These are phyloP conservation scores for Ctenopoma kingsleyae DNA, from an alignment of 2,797 vertebrate species.

Conservation along the genomic window DNA sequence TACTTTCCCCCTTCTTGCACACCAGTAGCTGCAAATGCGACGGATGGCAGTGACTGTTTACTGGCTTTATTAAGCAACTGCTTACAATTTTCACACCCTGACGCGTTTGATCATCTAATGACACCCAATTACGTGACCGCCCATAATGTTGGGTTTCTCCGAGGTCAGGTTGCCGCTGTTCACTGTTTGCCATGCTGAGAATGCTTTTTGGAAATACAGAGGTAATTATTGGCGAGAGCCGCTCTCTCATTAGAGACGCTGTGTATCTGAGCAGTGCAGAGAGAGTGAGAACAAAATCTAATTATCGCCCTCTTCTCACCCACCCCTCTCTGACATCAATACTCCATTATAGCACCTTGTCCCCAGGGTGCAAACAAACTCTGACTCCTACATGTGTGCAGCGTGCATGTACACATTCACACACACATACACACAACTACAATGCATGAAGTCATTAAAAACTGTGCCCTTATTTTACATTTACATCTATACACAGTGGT, in stretches of 20 bases:
- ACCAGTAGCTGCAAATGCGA: neutral
- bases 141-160: conserved; percentile 52
- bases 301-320: conserved; percentile 84
- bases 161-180: conserved; percentile 53
- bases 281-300: conserved; percentile 83
- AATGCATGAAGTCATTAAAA: conserved; percentile 27
- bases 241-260: conserved; percentile 76
- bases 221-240: conserved; percentile 71
- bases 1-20: neutral
- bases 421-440: conserved; percentile 9
- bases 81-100: conserved; percentile 32
- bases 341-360: conserved; percentile 82
- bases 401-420: conserved; percentile 17
- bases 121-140: conserved; percentile 66
- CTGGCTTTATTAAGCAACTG: conserved; percentile 35
- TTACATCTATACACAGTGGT: neutral
- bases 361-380: conserved; percentile 65
- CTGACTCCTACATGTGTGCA: conserved; percentile 51
- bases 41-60: neutral
- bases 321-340: conserved; percentile 81
- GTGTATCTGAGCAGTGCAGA: conserved; percentile 76
- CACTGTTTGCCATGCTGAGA: conserved; percentile 41
- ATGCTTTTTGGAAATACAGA: conserved; percentile 62
- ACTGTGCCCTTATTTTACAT: neutral
- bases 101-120: conserved; percentile 71